A percentile compares a stretch with the other conserved stretches of the same genome.
phyloP scores from a whole-genome alignment of 2,888 invertebrate genomes.

The Pheosia tremula region DNA sequence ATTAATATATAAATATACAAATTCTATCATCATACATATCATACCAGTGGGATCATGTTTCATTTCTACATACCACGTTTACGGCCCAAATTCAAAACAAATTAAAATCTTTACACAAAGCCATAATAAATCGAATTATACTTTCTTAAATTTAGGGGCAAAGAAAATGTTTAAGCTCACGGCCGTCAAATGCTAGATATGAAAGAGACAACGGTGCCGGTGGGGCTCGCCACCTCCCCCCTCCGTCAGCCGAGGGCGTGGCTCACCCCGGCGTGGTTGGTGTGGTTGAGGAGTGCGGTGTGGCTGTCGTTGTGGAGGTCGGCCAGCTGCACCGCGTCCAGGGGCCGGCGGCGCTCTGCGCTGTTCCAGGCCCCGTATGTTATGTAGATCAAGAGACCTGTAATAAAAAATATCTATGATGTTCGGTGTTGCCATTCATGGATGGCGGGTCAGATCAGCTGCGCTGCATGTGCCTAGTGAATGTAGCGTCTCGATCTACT shows the following conservation, averaged over 20 bases:
- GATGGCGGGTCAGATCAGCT: too few relatives aligned
- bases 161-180: constrained; percentile 9
- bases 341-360: constrained; percentile 69
- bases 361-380: constrained; percentile 90
- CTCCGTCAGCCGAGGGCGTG: constrained; percentile 70
- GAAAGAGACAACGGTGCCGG: constrained; percentile 64
- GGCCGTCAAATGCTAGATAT: constrained; percentile 65
- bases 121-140: too few relatives aligned
- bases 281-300: constrained; percentile 61
- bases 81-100: too few relatives aligned
- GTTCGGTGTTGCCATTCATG: too few relatives aligned
- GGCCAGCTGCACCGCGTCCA: constrained; percentile 55
- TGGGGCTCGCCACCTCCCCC: constrained; percentile 52
- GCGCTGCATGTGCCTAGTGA: too few relatives aligned
- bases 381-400: constrained; percentile 89
- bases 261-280: constrained; percentile 47
- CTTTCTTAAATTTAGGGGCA: background rate
- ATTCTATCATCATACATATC: too few relatives aligned
- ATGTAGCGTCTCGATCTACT: too few relatives aligned
- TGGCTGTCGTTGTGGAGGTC: constrained; percentile 71
- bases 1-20: too few relatives aligned
- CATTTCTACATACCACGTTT: too few relatives aligned
- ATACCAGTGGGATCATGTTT: too few relatives aligned
- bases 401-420: constrained; percentile 27
- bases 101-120: too few relatives aligned